Conservation (phyloP, 2,113 vertebrate species). For the Scomber japonicus region DNA sequence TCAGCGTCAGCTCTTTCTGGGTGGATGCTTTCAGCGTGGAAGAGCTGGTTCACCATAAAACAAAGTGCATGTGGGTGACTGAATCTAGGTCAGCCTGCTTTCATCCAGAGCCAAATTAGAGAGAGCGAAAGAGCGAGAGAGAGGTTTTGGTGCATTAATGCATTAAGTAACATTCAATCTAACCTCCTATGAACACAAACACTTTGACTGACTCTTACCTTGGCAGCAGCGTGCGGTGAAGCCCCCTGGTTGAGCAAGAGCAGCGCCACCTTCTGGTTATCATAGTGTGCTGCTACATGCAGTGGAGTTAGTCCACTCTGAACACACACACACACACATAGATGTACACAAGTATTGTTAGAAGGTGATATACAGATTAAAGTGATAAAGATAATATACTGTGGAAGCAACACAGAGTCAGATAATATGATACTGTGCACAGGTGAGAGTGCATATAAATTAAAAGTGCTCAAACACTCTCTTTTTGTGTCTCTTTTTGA, state of each 20-base stretch:
- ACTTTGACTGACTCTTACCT: constrained; percentile 86
- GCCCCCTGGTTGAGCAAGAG: constrained; percentile 98
- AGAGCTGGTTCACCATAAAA: background rate
- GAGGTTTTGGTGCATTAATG: constrained; percentile 26
- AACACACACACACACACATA: constrained; percentile 74
- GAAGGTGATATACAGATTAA: background rate
- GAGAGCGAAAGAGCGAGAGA: constrained; percentile 14
- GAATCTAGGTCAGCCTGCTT: constrained; percentile 72
- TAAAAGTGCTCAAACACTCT: background rate
- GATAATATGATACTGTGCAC: background rate
- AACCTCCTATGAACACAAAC: background rate
- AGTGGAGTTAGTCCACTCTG: constrained; percentile 99
- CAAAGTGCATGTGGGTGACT: constrained; percentile 32
- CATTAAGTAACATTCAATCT: constrained; percentile 21
- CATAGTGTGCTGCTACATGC: constrained; percentile 99
- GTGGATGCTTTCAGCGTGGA: constrained; percentile 15
- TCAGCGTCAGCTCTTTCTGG: constrained; percentile 19
- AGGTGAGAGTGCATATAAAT: background rate
- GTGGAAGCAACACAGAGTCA: constrained; percentile 1
- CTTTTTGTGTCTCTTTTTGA: background rate
- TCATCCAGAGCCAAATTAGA: constrained; percentile 39
- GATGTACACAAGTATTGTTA: constrained; percentile 38
- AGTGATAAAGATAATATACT: background rate
- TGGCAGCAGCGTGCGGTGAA: constrained; percentile 95
- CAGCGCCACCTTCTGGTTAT: constrained; percentile 99